A percentile compares a stretch with the other conserved stretches of the same genome.
phyloP scores from a whole-genome alignment of 30 jellyfish, hydroid and myxozoan genomes.

The Turritopsis rubra region DNA sequence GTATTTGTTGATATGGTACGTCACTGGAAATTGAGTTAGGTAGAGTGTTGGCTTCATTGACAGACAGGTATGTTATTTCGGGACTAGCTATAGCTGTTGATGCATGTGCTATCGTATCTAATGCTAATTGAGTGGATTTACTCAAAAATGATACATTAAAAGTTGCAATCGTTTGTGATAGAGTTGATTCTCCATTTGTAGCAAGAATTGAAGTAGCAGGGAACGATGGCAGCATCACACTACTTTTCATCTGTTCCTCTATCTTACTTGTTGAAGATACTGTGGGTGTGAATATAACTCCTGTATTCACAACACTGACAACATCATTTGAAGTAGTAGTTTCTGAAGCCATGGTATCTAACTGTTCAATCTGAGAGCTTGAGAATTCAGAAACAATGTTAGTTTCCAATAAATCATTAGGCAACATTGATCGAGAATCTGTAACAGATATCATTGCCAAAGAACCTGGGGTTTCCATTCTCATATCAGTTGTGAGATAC shows the following conservation, averaged over 20 bases:
- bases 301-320: not conserved
- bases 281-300: not conserved
- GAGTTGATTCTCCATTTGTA: not conserved
- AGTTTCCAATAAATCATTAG: not conserved
- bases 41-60: too few species aligned
- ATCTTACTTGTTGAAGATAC: not conserved
- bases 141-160: not conserved
- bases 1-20: too few species aligned
- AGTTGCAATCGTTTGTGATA: not conserved
- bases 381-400: not conserved
- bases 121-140: not conserved
- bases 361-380: not conserved
- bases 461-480: too few species aligned
- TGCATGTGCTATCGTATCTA: not conserved
- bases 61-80: too few species aligned
- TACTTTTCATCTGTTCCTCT: not conserved
- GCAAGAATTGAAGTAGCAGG: too few species aligned
- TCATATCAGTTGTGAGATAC: too few species aligned
- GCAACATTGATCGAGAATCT: not conserved
- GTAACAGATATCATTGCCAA: too few species aligned
- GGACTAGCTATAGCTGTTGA: not conserved
- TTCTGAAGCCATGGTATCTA: not conserved
- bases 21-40: too few species aligned
- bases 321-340: not conserved
- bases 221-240: not conserved